Base-by-base conservation (phyloP, 1,140 invertebrate species). In the Arion vulgaris region DNA sequence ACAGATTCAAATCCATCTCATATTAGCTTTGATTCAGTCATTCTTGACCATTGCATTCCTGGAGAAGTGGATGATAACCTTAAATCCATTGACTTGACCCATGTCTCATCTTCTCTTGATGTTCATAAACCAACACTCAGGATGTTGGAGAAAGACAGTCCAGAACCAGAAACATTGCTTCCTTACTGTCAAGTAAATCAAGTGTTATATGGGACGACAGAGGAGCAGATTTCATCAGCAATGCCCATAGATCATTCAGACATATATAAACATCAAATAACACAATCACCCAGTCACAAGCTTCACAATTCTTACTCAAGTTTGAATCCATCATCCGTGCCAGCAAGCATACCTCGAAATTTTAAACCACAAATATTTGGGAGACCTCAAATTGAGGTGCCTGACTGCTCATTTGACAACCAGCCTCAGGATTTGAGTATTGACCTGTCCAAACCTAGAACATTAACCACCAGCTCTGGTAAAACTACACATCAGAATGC, bases 1-100 rank as follows among this genome's bases (percentile, higher is more conserved):
- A 34, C 39, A 62, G 38, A 71, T 41, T 26, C 66, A 78, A 66
- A 34, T 66, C 36, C 80, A 74, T 39, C 78, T 72, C 41, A 83
- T 69, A 41, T 78, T 76, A 53, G 75, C 32, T 66, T 78, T 39
- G 76, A 78, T 45, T 78, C 76, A 34, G 76, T 66, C 23, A 80
- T 39, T 51, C 71, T 57, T 49, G 71, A 73, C 26, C 69, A n/a
- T 53, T 71, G 36, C 57, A 39, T 72, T 66, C 23, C 75, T 51
- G 41, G 51, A 26, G n/a, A 74, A 76, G 23, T 15, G 49, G 49
- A 74, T n/a, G 39, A 38, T 49, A 38, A 32, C 23, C 45, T 73
- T 51, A 26, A 32, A 2, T 75, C 72, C n/a, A 41, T 45, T 41
- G 26, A 26, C n/a, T 36, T 45, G 0, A 34, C 79, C 78, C 71